Base-by-base conservation (phyloP, 1,140 invertebrate species). In the Drosophila grimshawi region DNA sequence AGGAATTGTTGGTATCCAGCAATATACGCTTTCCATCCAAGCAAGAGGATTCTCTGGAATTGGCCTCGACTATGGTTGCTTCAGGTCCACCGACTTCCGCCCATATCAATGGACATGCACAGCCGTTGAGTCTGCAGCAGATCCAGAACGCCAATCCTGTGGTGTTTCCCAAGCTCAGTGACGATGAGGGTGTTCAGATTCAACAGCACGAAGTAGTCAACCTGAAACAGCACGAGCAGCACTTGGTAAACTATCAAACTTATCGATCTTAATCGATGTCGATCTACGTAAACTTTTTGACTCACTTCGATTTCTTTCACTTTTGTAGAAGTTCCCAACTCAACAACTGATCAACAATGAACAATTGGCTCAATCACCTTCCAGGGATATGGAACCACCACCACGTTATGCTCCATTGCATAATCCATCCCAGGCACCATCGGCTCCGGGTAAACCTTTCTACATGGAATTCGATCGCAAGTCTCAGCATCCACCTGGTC, bases 381-480 rank as follows among this genome's bases (percentile, higher is more conserved):
- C 39, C n/a, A 43, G 39, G 5, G 81, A 92, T 3, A 92, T 92
- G 91, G 78, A 90, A 11, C 91, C 90, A 10, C 91, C 91, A 43
- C 91, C 91, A 52, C 80, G 78, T 0, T 90, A 78, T 39, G 78
- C 11, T 63, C 78, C 76, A 56, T 82, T 74, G 2, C 91, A 11
- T 27, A 35, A 46, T 11, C 19, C 19, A 19, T 27, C 57, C 0
- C 78, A 71, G 43, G 60, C 73, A 30, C 39, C 10, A n/a, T 52
- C 81, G 0, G 73, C 90, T 53, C n/a, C 92, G 62, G 77, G 51
- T 2, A 76, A 86, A 10, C 77, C 81, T n/a, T 92, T 93, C 59
- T 83, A 92, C 68, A 91, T 86, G 43, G 91, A 92, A 19, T 92
- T 75, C n/a, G 83, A 82, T 10, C 80, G 91, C n/a, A 93, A 93